Evolutionary conservation across 2,113 vertebrate species (phyloP).

Genomic region (Falco punctatus): DNA sequence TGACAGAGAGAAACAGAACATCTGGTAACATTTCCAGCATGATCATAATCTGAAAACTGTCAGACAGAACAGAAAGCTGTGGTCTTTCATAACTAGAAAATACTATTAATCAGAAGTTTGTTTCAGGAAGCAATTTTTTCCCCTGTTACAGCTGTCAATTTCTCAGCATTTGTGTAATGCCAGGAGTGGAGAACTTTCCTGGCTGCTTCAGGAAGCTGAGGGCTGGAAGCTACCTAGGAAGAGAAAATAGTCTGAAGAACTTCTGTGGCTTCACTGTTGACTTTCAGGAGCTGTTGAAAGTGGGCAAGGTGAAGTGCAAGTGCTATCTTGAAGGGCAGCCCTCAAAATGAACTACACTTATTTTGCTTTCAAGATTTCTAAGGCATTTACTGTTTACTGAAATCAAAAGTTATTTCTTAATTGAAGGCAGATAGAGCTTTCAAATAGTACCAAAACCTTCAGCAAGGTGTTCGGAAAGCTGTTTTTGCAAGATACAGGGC

Average conservation of each 20-base stretch:
- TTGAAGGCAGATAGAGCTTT: not conserved
- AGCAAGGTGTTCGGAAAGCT: not conserved
- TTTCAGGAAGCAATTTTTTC: not conserved
- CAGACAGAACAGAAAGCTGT: not conserved
- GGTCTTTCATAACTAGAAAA: not conserved
- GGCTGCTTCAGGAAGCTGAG: not conserved
- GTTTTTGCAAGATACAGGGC: not conserved
- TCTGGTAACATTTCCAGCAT: not conserved
- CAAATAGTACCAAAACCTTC: not conserved
- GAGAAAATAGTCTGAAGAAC: not conserved
- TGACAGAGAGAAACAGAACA: not conserved
- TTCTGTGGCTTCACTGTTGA: not conserved
- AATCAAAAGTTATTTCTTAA: not conserved
- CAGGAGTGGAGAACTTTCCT: not conserved
- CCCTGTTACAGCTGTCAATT: not conserved
- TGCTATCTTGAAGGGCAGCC: not conserved
- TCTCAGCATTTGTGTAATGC: not conserved
- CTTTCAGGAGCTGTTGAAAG: not conserved
- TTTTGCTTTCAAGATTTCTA: not conserved
- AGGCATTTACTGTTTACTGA: not conserved
- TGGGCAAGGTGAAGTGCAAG: not conserved
- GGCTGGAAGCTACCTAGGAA: not conserved
- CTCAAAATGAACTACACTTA: not conserved
- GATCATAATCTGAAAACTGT: not conserved
- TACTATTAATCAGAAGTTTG: not conserved